Evolutionary conservation across 2,888 invertebrate species (phyloP).

Genomic region (Axea sp.): DNA sequence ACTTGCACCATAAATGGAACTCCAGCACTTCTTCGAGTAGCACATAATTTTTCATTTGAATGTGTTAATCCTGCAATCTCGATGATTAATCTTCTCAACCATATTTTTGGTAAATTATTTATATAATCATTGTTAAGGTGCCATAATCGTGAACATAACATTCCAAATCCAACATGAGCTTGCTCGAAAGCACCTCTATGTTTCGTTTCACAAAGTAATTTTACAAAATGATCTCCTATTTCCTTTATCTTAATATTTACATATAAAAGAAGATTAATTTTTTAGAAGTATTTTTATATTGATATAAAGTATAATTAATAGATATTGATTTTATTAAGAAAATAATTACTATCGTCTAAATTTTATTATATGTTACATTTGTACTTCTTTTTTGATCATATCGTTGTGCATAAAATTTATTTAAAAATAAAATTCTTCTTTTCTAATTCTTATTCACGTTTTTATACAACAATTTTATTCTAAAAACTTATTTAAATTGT

Average conservation of each 20-base stretch:
- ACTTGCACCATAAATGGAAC: conserved; percentile 95
- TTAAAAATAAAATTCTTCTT: too few species aligned
- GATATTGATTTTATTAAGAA: too few species aligned
- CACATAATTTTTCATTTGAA: conserved; percentile 81
- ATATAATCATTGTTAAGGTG: conserved; percentile 78
- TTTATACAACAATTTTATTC: too few species aligned
- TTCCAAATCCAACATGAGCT: conserved; percentile 92
- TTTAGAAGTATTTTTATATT: too few species aligned
- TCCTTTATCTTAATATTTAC: conserved; percentile 77
- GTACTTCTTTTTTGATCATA: too few species aligned
- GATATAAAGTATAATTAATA: too few species aligned
- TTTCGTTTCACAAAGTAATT: conserved; percentile 87
- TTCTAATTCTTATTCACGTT: too few species aligned
- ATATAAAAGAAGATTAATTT: neutral
- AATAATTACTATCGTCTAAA: too few species aligned
- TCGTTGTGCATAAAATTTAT: too few species aligned
- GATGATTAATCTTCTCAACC: conserved; percentile 83
- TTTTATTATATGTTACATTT: too few species aligned
- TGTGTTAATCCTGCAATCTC: conserved; percentile 81
- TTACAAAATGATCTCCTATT: conserved; percentile 85
- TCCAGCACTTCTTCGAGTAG: conserved; percentile 95
- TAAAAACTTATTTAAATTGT: too few species aligned
- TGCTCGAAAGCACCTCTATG: conserved; percentile 99
- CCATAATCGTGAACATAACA: conserved; percentile 87
- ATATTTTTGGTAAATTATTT: conserved; percentile 82